Base-by-base conservation (phyloP, 2,113 vertebrate genomes). In the Aegithalos caudatus region DNA sequence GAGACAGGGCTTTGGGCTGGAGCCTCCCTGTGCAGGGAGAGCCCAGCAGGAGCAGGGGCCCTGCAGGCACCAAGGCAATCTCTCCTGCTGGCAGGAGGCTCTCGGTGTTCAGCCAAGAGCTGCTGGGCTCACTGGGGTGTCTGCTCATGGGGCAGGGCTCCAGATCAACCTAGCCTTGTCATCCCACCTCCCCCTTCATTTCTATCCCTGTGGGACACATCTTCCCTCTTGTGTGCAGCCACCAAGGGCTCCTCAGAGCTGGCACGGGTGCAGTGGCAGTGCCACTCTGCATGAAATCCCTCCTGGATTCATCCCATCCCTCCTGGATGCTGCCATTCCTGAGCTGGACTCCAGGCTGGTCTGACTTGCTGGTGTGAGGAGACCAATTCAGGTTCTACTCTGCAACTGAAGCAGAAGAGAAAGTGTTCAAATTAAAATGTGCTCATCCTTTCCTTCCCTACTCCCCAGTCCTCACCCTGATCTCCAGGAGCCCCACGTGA, bases 261-360 rank as follows among this genome's bases (percentile, higher is more conserved):
- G n/a, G 51, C 28, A 31, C 35, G 58, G 0, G 38, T 2, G 0
- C 21, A 54, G 47, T 0, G 3, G 18, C 38, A 44, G 22, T 37
- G 31, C 9, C 2, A 1, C 40, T 20, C 56, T 35, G 31, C 3
- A 1, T 6, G 20, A 87, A 58, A 48, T 37, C 56, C 51, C 44
- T 84, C 16, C 53, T 38, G 53, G 48, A 3, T 38, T n/a, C n/a
- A n/a, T n/a, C n/a, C n/a, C n/a, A 48, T 37, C 56, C 51, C 44
- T 84, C 16, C 53, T 38, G 53, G 48, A 3, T 38, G 50, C 47
- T 85, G 29, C 60, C 50, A 5, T 17, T 56, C 22, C 60, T 2
- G 14, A 50, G 47, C 14, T 18, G 14, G 18, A 23, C n/a, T 53
- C 0, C 0, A 50, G 80, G 22, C 29, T 77, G 22, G 11, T 50